Conservation (phyloP, 2,797 vertebrate genomes). For the Novumbra hubbsi region DNA sequence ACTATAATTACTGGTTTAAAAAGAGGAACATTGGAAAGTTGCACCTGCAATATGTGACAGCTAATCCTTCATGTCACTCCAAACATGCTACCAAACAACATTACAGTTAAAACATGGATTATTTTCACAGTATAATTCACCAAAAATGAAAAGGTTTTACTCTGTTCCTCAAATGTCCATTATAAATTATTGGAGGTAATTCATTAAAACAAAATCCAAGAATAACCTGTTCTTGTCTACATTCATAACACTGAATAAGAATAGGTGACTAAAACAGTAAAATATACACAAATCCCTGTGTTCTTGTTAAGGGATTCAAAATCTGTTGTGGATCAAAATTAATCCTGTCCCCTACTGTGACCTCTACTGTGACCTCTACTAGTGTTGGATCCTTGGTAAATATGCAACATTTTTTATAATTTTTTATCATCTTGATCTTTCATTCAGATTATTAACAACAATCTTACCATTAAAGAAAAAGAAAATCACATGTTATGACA, state of each 20-base stretch:
- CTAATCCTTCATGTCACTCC: not conserved
- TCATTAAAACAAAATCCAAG: not conserved
- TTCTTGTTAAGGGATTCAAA: not conserved
- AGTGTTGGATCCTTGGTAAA: no score
- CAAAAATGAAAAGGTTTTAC: not conserved
- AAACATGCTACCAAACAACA: not conserved
- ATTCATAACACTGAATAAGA: no score
- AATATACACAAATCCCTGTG: not conserved
- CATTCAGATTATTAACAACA: no score
- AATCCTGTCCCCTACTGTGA: not conserved
- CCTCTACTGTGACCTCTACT: no score
- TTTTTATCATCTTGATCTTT: no score
- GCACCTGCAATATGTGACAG: not conserved
- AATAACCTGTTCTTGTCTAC: no score
- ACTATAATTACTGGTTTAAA: not conserved
- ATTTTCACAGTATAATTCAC: not conserved
- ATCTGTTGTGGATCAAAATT: not conserved
- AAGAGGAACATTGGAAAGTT: not conserved
- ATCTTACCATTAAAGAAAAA: no score
- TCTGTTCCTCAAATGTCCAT: not conserved
- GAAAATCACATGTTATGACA: no score
- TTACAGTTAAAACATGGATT: not conserved
- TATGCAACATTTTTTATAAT: no score
- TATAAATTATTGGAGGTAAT: not conserved
- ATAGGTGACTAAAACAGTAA: no score